A percentile compares a stretch with the other conserved stretches of the same genome.
phyloP scores from a whole-genome alignment of 2,113 vertebrate genomes.

The Eretmochelys imbricata region DNA sequence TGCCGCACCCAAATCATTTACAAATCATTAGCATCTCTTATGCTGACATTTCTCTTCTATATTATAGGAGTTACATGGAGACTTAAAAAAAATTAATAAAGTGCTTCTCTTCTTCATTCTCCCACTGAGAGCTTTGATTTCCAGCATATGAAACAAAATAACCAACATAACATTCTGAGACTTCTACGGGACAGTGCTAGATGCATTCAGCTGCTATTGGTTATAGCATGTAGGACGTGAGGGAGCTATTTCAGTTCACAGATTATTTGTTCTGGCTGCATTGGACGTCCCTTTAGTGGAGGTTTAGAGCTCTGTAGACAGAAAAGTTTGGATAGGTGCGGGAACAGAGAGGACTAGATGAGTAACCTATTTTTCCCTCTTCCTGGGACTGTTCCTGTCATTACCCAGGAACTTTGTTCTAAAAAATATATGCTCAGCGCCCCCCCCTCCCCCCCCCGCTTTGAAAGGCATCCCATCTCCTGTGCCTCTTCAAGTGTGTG shows the following conservation, averaged over 20 bases:
- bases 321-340: conserved; percentile 52
- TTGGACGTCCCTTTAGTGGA: conserved; percentile 67
- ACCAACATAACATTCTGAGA: conserved; percentile 70
- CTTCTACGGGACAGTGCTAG: conserved; percentile 72
- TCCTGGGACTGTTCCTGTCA: not conserved
- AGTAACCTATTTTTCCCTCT: conserved; percentile 31
- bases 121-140: conserved; percentile 77
- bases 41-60: conserved; percentile 71
- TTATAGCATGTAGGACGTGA: conserved; percentile 46
- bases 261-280: conserved; percentile 64
- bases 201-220: conserved; percentile 59
- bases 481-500: not conserved
- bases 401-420: not conserved
- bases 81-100: conserved; percentile 80
- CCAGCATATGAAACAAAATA: conserved; percentile 76
- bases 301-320: conserved; percentile 46
- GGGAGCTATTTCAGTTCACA: conserved; percentile 50
- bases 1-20: conserved; percentile 69
- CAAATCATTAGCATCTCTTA: conserved; percentile 76
- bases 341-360: conserved; percentile 51
- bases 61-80: conserved; percentile 67
- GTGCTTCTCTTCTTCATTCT: conserved; percentile 78
- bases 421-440: not conserved
- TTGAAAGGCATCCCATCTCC: not conserved
- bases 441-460: too few species aligned